Conservation (phyloP, 2,113 vertebrate species). For the Corythoichthys intestinalis region DNA sequence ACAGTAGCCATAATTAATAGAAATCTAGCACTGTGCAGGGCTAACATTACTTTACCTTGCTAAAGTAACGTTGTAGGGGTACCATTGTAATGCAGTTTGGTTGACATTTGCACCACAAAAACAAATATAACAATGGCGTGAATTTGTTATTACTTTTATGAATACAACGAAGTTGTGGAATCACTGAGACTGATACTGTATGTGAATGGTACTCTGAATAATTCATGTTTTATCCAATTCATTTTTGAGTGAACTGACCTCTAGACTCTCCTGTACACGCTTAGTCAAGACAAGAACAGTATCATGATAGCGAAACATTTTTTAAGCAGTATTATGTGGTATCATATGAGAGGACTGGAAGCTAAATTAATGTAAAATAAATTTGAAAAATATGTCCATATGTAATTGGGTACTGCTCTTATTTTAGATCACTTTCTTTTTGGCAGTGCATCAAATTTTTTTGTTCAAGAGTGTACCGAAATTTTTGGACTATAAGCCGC, state of each 20-base stretch:
- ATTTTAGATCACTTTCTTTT: neutral
- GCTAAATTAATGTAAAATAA: neutral
- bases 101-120: neutral
- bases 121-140: slow-evolving; percentile 4
- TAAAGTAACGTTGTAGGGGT: no score
- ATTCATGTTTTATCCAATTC: slow-evolving; percentile 25
- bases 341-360: neutral
- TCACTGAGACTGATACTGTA: neutral
- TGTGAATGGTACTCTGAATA: slow-evolving; percentile 21
- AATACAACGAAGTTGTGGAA: slow-evolving; percentile 4
- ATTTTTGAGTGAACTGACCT: slow-evolving; percentile 30
- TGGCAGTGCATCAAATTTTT: neutral
- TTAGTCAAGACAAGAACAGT: neutral
- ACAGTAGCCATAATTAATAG: no score
- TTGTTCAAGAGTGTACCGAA: neutral
- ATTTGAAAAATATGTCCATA: neutral
- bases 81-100: neutral
- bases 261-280: neutral
- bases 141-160: slow-evolving; percentile 12
- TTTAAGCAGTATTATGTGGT: neutral
- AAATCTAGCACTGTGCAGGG: no score
- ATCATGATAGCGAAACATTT: neutral
- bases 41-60: no score
- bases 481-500: no score
- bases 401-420: neutral